These are phyloP conservation scores for Scrobipalpa costella DNA, from an alignment of 2,888 invertebrate species.

Conservation along the genomic window DNA sequence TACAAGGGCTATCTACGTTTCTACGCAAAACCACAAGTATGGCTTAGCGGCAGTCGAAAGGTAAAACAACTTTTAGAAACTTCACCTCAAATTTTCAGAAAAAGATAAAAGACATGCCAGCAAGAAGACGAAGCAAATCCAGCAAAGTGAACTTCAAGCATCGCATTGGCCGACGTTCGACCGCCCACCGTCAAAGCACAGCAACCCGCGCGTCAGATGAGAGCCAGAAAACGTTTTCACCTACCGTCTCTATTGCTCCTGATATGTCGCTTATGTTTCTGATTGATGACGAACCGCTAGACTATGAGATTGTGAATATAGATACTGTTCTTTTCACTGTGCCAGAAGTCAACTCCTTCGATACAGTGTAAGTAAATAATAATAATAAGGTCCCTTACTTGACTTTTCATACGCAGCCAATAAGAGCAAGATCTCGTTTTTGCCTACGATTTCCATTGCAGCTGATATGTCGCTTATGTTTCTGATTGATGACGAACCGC, in stretches of 20 bases:
- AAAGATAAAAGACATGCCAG: background rate
- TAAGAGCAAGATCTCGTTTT: too few relatives aligned
- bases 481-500: too few relatives aligned
- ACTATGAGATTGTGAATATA: constrained; percentile 71
- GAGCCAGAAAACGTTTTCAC: background rate
- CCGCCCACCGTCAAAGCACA: background rate
- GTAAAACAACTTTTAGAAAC: too few relatives aligned
- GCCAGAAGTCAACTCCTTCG: background rate
- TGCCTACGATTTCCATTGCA: too few relatives aligned
- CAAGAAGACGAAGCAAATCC: background rate
- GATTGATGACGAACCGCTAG: constrained; percentile 68
- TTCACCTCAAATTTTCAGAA: background rate
- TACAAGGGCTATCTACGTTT: too few relatives aligned
- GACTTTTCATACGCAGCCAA: too few relatives aligned
- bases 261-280: constrained; percentile 42
- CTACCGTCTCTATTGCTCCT: background rate
- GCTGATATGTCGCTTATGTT: too few relatives aligned
- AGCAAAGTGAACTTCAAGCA: constrained; percentile 12
- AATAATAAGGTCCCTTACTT: too few relatives aligned
- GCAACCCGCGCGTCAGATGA: background rate
- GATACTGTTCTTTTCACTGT: background rate
- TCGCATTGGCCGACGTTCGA: background rate
- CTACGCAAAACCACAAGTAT: too few relatives aligned
- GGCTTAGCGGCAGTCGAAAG: too few relatives aligned
- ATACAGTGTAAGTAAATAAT: constrained; percentile 14